Conservation (phyloP, 2,113 vertebrate genomes). For the Larimichthys polyactis region DNA sequence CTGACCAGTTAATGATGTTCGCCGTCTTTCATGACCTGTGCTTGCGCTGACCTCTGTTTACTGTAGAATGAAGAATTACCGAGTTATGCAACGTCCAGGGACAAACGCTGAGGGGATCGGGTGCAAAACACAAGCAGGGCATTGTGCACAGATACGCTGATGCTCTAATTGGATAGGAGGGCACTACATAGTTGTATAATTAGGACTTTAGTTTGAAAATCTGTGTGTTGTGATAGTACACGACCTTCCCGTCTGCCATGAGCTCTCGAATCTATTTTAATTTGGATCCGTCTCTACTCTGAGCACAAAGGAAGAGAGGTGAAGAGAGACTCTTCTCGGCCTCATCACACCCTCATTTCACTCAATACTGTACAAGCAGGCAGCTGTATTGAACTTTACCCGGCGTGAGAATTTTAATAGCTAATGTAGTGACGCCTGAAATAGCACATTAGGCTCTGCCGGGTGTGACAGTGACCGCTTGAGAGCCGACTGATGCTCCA, state of each 20-base stretch:
- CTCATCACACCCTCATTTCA: slow-evolving; percentile 33
- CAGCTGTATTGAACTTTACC: slow-evolving; percentile 15
- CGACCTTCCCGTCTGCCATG: neutral
- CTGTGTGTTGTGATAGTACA: neutral
- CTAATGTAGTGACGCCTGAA: slow-evolving; percentile 47
- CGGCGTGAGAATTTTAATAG: slow-evolving; percentile 49
- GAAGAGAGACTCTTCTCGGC: neutral
- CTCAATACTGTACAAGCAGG: slow-evolving; percentile 17
- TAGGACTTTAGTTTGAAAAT: slow-evolving; percentile 1
- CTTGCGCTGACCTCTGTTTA: neutral
- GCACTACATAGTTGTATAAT: neutral
- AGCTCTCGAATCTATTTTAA: neutral
- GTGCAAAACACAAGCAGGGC: neutral
- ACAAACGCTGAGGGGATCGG: neutral
- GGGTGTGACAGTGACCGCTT: slow-evolving; percentile 27
- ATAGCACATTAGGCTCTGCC: slow-evolving; percentile 33
- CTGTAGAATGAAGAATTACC: neutral
- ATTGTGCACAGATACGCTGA: neutral
- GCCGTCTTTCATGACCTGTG: neutral
- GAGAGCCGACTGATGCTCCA: neutral
- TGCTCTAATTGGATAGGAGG: slow-evolving; percentile 11
- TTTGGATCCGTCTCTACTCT: neutral
- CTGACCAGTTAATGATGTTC: neutral
- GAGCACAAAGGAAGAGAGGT: neutral
- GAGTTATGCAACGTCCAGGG: neutral